Base-by-base conservation (phyloP, 30 jellyfish, hydroid and myxozoan genomes). In the Mastigias papua region DNA sequence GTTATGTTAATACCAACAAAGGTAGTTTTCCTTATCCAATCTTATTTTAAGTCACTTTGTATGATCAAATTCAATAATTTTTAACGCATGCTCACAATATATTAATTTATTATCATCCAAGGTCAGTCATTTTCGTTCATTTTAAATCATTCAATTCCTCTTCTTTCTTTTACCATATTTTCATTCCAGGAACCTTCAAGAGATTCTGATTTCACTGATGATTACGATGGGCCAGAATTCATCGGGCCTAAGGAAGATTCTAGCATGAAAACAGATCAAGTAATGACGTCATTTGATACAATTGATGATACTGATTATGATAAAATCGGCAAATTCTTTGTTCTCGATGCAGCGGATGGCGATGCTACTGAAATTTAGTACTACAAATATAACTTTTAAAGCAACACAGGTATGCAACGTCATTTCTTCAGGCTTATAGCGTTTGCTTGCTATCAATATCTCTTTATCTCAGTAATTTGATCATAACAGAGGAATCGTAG, bases 261-360 rank as follows among this genome's bases (percentile, higher is more conserved):
- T 2, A 63, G 26, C 42, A 37, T 42, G 3, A 1, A n/a, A 5
- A 6, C 21, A 20, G 74, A 63, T 4, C 42, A 27, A 25, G 20
- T 16, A 6, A 63, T 17, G 42, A 25, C 22, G 23, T 8, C 37
- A 7, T 63, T 25, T 26, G 22, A 10, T 27, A 42, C 21, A 5
- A 13, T 25, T 1, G 8, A 25, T 17, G 74, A 63, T 17, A 42
- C 22, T 19, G 74, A 63, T 25, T 22, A 63, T 63, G 74, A 63
- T 13, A 63, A 63, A 5, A 25, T 63, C 26, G 74, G 74, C 3
- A 23, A 25, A 2, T 63, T 63, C 37, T 63, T 15, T 25, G 37
- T 25, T 7, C 74, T 63, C 19, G 74, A 63, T 63, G 74, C 74
- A 20, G 74, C 74, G 6, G 74, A 63, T 17, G 37, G 37, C 23